phyloP scores from a whole-genome alignment of 35 echinoderm and acorn worm genomes.

The Amphiura filiformis region DNA sequence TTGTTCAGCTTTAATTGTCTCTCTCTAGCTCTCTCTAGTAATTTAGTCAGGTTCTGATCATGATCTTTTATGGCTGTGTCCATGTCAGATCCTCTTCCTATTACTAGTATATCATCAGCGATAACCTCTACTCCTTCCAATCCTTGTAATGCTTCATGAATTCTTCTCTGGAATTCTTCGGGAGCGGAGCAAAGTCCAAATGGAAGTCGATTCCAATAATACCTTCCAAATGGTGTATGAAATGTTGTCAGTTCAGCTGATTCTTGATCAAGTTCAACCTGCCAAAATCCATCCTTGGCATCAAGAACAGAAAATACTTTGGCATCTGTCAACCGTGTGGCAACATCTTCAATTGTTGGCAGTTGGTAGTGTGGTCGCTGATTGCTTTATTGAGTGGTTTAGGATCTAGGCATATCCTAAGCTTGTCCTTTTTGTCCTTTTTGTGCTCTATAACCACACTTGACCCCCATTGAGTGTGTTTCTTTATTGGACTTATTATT shows the following conservation, averaged over 20 bases:
- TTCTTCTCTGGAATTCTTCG: neutral
- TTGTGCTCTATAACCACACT: too few relatives aligned
- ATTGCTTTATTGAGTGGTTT: too few relatives aligned
- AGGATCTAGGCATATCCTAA: too few relatives aligned
- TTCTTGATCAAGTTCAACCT: neutral
- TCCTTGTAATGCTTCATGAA: neutral
- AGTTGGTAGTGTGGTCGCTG: too few relatives aligned
- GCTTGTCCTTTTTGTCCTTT: too few relatives aligned
- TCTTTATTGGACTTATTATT: too few relatives aligned
- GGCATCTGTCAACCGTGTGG: neutral
- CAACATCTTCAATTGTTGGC: neutral
- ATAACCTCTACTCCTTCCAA: neutral
- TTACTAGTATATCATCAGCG: neutral
- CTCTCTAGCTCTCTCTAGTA: neutral
- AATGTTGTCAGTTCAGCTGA: neutral
- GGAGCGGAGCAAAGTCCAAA: neutral
- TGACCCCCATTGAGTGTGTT: too few relatives aligned
- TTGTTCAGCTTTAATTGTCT: neutral
- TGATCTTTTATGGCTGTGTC: neutral
- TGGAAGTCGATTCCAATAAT: neutral
- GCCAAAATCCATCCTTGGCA: neutral
- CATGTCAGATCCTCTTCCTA: neutral
- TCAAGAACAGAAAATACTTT: neutral
- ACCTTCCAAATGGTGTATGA: neutral
- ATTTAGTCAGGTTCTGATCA: neutral